phyloP scores from a whole-genome alignment of 2,113 vertebrate genomes.

The Lepus timidus region DNA sequence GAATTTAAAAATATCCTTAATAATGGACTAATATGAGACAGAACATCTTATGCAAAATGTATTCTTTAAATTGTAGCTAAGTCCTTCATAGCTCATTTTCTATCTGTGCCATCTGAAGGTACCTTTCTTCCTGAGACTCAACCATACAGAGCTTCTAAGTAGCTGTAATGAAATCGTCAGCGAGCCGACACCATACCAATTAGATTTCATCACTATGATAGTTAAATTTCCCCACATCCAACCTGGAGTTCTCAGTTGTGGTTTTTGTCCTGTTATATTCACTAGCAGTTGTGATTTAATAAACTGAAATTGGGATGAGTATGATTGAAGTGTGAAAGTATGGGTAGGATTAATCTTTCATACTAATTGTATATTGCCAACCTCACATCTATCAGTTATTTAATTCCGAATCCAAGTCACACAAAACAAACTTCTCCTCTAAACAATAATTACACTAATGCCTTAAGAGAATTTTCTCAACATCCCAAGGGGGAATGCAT shows the following conservation, averaged over 20 bases:
- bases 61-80: not conserved
- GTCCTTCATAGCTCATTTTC: not conserved
- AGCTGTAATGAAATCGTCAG: not conserved
- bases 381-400: conserved; percentile 23
- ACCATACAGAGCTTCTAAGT: not conserved
- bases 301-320: not conserved
- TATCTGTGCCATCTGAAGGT: not conserved
- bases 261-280: not conserved
- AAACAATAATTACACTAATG: conserved; percentile 55
- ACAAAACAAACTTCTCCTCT: not conserved
- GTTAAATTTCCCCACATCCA: not conserved
- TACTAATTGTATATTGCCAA: not conserved
- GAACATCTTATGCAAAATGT: not conserved
- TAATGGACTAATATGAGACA: not conserved
- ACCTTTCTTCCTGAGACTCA: not conserved
- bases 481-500: not conserved
- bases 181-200: not conserved
- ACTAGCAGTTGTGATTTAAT: not conserved
- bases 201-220: not conserved
- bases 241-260: not conserved
- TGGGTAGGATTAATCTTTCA: not conserved
- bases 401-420: conserved; percentile 54
- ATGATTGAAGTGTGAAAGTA: not conserved
- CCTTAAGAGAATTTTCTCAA: conserved; percentile 24
- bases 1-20: not conserved